phyloP scores from a whole-genome alignment of 1,140 invertebrate species.

The Colletes latitarsis region DNA sequence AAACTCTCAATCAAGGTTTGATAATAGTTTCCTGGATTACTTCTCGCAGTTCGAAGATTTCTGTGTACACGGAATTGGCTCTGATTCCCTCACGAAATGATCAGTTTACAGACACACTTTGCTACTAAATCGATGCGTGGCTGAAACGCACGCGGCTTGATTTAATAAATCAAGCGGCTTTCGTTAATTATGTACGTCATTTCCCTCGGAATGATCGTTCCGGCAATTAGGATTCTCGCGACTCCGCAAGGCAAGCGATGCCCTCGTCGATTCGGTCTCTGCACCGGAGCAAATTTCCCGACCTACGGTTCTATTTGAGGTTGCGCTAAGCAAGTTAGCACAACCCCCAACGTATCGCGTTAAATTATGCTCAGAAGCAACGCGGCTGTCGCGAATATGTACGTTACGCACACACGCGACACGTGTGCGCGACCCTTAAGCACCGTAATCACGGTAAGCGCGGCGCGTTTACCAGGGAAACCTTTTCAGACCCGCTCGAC shows the following conservation, averaged over 20 bases:
- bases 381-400: conserved; percentile 46
- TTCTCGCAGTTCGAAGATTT: too few relatives aligned
- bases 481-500: conserved; percentile 44
- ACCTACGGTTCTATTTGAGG: conserved; percentile 77
- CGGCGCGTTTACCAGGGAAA: conserved; percentile 48
- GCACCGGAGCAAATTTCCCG: conserved; percentile 80
- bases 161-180: conserved; percentile 37
- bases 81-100: too few relatives aligned
- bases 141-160: background rate
- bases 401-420: conserved; percentile 40
- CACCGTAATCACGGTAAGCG: conserved; percentile 59
- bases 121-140: background rate
- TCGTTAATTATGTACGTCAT: conserved; percentile 49
- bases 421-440: conserved; percentile 42
- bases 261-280: conserved; percentile 25
- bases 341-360: conserved; percentile 78
- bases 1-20: too few relatives aligned
- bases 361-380: conserved; percentile 62
- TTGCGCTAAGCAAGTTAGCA: conserved; percentile 81
- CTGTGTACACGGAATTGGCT: too few relatives aligned
- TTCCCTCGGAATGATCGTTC: conserved; percentile 43
- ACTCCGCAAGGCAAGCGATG: conserved; percentile 25
- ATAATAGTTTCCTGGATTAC: too few relatives aligned
- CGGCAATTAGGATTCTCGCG: conserved; percentile 54
- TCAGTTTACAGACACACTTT: background rate